Evolutionary conservation across 30 jellyfish, hydroid and myxozoan genomes (phyloP).

Genomic region (Catostylus mosaicus): DNA sequence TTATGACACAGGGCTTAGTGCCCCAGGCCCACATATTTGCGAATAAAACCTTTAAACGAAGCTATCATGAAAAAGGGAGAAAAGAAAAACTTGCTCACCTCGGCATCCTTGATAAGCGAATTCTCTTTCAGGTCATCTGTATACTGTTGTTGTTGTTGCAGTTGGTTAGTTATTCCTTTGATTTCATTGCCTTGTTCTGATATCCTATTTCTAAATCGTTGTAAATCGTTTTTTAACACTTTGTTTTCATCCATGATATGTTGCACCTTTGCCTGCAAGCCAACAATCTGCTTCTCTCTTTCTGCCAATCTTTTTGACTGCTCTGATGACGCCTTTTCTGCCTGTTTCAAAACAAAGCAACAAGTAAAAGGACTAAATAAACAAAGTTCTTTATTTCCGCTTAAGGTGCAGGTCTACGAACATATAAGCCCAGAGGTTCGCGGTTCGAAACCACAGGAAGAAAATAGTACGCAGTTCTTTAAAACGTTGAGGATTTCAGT

Average conservation of each 20-base stretch:
- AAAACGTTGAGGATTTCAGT: too few species aligned
- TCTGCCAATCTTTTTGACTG: constrained; percentile 53
- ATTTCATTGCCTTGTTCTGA: constrained; percentile 72
- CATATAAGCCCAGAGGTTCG: not conserved
- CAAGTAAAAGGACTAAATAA: too few species aligned
- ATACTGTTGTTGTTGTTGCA: constrained; percentile 60
- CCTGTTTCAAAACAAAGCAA: constrained; percentile 27
- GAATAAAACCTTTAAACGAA: too few species aligned
- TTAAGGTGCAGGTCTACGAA: too few species aligned
- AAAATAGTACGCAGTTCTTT: too few species aligned
- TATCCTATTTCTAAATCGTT: constrained; percentile 57
- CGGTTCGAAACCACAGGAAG: too few species aligned
- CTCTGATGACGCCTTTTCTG: constrained; percentile 51
- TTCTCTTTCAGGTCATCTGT: constrained; percentile 70
- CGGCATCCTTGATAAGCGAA: constrained; percentile 82
- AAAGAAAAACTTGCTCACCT: constrained; percentile 54
- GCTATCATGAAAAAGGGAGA: too few species aligned
- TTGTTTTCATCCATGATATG: constrained; percentile 51
- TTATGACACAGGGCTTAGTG: too few species aligned
- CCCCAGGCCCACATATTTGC: too few species aligned
- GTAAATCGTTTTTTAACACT: constrained; percentile 59
- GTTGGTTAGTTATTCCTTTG: constrained; percentile 24
- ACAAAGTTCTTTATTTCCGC: too few species aligned
- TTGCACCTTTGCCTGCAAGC: constrained; percentile 61
- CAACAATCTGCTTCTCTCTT: constrained; percentile 66